phyloP scores from a whole-genome alignment of 2,113 vertebrate genomes.

The Emberiza fucata region DNA sequence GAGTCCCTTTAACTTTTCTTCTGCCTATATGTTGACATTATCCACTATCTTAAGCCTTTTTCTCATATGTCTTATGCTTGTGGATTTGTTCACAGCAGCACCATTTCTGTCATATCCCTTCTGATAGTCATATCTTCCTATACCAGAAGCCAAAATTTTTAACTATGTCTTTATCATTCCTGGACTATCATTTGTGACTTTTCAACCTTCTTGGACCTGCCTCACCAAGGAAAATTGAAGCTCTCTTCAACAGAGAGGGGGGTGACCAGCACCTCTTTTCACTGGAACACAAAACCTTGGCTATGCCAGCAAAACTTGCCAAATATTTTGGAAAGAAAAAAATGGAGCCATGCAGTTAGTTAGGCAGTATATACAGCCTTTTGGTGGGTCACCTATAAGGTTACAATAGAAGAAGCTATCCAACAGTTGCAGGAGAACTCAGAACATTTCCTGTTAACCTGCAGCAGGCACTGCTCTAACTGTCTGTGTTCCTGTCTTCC shows the following conservation, averaged over 20 bases:
- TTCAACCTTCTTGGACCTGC: background rate
- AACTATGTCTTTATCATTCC: background rate
- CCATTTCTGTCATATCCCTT: background rate
- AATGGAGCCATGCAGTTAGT: background rate
- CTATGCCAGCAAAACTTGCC: background rate
- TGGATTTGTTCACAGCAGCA: background rate
- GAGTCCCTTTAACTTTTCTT: background rate
- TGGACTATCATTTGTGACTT: background rate
- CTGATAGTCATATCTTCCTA: background rate
- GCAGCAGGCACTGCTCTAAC: background rate
- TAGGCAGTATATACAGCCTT: background rate
- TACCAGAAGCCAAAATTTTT: background rate
- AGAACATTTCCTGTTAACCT: background rate
- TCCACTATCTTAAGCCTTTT: background rate
- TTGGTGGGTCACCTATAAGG: background rate
- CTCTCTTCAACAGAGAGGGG: accelerated
- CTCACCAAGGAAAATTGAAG: background rate
- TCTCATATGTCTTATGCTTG: background rate
- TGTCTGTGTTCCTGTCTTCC: background rate
- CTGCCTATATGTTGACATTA: background rate
- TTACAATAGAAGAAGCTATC: background rate
- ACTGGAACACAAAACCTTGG: background rate
- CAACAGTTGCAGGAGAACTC: background rate
- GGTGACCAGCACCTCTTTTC: accelerated
- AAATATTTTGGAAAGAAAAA: background rate